Base-by-base conservation (phyloP, 2,888 invertebrate genomes). In the Tenthredo livida region DNA sequence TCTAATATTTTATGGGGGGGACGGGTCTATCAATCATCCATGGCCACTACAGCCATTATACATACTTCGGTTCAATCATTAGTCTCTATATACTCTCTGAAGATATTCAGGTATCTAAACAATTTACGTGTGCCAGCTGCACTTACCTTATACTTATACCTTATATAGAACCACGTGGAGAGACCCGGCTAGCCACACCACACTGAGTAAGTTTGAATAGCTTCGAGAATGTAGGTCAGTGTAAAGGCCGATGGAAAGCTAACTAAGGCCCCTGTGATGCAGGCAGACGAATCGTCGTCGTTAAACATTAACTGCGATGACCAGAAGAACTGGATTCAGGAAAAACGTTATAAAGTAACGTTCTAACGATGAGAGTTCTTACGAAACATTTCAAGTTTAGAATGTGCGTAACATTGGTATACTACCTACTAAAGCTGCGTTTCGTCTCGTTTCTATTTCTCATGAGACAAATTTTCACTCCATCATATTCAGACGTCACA, bases 211-310 rank as follows among this genome's bases (percentile, higher is more conserved):
- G 58, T 80, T 61, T 61, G 21, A 25, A 80, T 80, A 61, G 58
- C 61, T 80, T 40, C 37, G 58, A 87, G 88, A 89, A 92, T 92
- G 91, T 92, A 87, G 92, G 92, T 92, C 92, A 92, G 91, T 92
- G 92, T 92, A 92, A 92, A 92, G 92, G 91, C 92, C 92, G 90
- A 88, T 91, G 89, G 91, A 92, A 92, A 92, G 91, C 90, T 87
- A 89, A 87, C 87, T 88, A 87, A 61, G 80, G 40, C 80, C 80
- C 40, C 61, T 37, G 6, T 33, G 50, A 75, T 75, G 15, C 25
- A 29, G 47, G 15, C 80, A 80, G 80, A 80, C 80, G 61, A 21
- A 61, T 37, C n/a, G 61, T 61, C 61, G 80, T 40, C 80, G 33
- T 77, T 33, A 21, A 37, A n/a, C 21, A 21, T 43, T 40, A n/a